Conservation (phyloP, 2,797 vertebrate genomes). For the Tapirus indicus region DNA sequence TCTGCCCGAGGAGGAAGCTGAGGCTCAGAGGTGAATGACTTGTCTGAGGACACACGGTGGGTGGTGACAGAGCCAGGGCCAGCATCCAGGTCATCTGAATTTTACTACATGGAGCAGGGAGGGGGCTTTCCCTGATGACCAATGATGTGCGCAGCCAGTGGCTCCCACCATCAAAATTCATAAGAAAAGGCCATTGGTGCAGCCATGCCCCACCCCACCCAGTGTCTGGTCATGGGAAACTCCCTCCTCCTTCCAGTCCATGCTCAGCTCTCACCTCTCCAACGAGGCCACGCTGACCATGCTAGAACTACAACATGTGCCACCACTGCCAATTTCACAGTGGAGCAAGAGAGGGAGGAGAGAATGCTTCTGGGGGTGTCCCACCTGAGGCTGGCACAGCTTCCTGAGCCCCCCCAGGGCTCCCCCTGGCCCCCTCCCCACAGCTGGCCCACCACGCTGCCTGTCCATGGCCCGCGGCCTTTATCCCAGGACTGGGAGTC, state of each 20-base stretch:
- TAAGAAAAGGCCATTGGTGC: background rate
- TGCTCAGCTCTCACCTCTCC: background rate
- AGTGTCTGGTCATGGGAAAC: background rate
- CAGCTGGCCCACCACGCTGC: too few relatives aligned
- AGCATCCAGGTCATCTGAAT: background rate
- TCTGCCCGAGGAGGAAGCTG: background rate
- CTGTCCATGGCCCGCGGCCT: too few relatives aligned
- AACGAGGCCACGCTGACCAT: background rate
- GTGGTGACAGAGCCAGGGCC: rapidly evolving
- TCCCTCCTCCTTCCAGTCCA: background rate
- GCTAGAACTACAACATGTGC: background rate
- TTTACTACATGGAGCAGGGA: rapidly evolving
- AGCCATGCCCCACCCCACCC: rapidly evolving
- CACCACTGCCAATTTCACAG: rapidly evolving
- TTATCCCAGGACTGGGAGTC: too few relatives aligned
- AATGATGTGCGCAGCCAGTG: rapidly evolving
- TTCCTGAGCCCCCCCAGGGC: background rate
- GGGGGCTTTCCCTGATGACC: too few relatives aligned
- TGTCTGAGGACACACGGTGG: background rate
- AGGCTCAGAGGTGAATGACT: background rate
- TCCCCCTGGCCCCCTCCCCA: background rate
- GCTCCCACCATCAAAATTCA: background rate
- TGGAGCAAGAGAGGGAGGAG: background rate
- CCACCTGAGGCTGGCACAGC: background rate
- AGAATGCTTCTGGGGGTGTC: rapidly evolving